Evolutionary conservation across 2,797 vertebrate genomes (phyloP), one percentile per base, ranked within the genome.

Genomic region (Limnodromus scolopaceus): DNA sequence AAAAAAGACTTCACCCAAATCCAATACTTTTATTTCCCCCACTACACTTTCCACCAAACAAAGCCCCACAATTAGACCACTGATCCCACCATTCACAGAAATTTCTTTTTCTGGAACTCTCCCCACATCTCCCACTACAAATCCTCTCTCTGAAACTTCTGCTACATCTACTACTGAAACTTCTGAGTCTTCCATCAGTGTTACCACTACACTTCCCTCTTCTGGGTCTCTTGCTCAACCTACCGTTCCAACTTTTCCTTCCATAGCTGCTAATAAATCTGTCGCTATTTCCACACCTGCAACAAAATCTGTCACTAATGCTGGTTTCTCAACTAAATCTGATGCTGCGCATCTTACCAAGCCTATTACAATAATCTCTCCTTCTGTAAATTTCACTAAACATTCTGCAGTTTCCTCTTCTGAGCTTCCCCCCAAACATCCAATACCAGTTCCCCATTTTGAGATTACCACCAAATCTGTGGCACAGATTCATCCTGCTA

Each of bases 371-470:
- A 8, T 48, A 34, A 48, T 94, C 85, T 48, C 95, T 89, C 80
- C 96, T 77, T 92, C 92, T 45, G 76, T 81, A 71, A 49, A 79
- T 93, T 94, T 93, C 70, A 64, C 77, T 77, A 76, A 95, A 60
- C 66, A 84, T 81, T 48, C 87, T 88, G 18, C 57, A n/a, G 30
- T 65, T 93, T 58, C 94, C 43, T 76, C 92, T 85, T 83, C 95
- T 61, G 43, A 87, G 79, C 79, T 80, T 78, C 17, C 92, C 41
- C 27, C 39, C 13, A 94, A 41, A 60, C n/a, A 48, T 76, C 75
- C 91, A 64, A 3, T 43, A 75, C 13, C 34, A 86, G 27, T 54
- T 84, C 27, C 4, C 8, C 57, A 4, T 9, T 28, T 49, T 11
- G 69, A 85, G 24, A 17, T 63, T 84, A 54, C 65, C 38, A 92